These are phyloP conservation scores for Artibeus jamaicensis DNA, from an alignment of 2,797 vertebrate species.

Conservation along the genomic window DNA sequence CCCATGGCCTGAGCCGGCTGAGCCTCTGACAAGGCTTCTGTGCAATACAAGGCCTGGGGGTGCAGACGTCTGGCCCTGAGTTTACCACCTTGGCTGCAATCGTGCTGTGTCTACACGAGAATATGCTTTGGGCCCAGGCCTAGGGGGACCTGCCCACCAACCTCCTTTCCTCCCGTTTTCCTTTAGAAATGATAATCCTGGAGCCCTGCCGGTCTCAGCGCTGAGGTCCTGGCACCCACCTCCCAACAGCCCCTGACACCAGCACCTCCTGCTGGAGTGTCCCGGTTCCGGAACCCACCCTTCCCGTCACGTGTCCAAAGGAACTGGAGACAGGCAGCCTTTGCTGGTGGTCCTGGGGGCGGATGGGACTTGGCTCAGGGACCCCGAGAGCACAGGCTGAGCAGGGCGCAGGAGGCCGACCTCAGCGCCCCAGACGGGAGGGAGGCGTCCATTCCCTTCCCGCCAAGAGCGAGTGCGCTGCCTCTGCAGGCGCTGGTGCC, in stretches of 20 bases:
- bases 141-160: no score
- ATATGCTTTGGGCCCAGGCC: not conserved
- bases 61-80: not conserved
- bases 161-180: not conserved
- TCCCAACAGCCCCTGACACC: not conserved
- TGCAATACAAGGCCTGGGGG: no score
- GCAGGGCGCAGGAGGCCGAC: not conserved
- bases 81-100: fast-evolving
- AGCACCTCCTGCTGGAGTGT: not conserved
- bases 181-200: not conserved
- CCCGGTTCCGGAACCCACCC: not conserved
- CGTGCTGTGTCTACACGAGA: not conserved
- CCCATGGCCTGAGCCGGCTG: not conserved
- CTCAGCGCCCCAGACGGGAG: fast-evolving
- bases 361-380: not conserved
- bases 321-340: not conserved
- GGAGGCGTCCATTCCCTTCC: not conserved
- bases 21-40: not conserved
- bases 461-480: not conserved
- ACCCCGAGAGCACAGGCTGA: not conserved
- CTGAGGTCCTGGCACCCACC: not conserved
- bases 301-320: not conserved
- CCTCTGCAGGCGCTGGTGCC: not conserved
- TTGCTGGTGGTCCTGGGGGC: not conserved
- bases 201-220: not conserved